A percentile compares a stretch with the other conserved stretches of the same genome.
These are phyloP conservation scores for Amblyopsis hoosieri DNA, from an alignment of 2,797 vertebrate genomes.

Conservation along the genomic window DNA sequence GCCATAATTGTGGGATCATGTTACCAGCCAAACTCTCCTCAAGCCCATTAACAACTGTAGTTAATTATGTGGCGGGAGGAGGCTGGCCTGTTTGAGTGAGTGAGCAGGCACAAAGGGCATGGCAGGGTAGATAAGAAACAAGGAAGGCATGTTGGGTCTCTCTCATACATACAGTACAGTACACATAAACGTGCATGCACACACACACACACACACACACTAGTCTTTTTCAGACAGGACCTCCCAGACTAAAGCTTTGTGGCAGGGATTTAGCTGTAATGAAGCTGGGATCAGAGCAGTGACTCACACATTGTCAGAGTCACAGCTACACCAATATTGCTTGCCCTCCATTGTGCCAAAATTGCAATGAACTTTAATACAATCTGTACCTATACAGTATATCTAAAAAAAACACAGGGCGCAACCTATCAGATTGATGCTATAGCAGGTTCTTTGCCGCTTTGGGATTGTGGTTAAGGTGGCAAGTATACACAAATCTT, in stretches of 20 bases:
- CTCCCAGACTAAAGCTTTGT: conserved; percentile 69
- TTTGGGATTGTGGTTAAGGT: too few species aligned
- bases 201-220: conserved; percentile 11
- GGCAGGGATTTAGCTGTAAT: conserved; percentile 64
- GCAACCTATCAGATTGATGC: conserved; percentile 4
- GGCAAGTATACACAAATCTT: too few species aligned
- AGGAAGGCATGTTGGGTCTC: conserved; percentile 24
- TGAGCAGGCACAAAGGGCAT: conserved; percentile 2
- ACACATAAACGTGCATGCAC: conserved; percentile 8
- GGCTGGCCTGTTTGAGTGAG: not conserved
- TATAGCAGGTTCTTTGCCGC: conserved; percentile 13
- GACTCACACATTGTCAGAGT: conserved; percentile 58
- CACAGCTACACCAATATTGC: conserved; percentile 55
- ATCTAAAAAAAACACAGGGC: conserved; percentile 30
- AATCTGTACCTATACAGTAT: conserved; percentile 20
- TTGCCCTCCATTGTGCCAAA: conserved; percentile 26
- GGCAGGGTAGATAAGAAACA: conserved; percentile 10
- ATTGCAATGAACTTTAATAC: conserved; percentile 18
- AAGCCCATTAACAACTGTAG: conserved; percentile 79
- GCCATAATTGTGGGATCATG: conserved; percentile 80
- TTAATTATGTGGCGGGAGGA: conserved; percentile 61
- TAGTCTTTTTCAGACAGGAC: conserved; percentile 40
- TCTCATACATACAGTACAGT: conserved; percentile 3
- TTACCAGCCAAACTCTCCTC: conserved; percentile 78
- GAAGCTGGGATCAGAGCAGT: conserved; percentile 64